Percentiles rank a stretch among this genome's conserved stretches.
Evolutionary conservation across 2,888 invertebrate species (phyloP).

Genomic region (Tachina grossa): DNA sequence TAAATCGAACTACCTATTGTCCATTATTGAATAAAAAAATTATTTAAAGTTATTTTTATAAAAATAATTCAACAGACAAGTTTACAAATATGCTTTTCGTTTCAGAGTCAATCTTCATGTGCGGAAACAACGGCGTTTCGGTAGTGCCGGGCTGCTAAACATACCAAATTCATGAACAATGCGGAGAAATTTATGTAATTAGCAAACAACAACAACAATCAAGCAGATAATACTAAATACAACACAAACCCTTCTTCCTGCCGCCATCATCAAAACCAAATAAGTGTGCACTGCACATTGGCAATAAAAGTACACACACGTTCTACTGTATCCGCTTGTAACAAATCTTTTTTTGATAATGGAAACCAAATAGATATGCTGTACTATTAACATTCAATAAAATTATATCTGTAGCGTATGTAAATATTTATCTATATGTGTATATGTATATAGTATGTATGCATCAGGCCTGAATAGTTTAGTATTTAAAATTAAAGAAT

Average conservation of each 20-base stretch:
- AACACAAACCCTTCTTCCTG: not conserved
- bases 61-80: not conserved
- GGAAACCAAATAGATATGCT: not conserved
- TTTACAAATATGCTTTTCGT: slow-evolving; percentile 2
- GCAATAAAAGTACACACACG: not conserved
- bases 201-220: not conserved
- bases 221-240: not conserved
- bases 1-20: too few species aligned
- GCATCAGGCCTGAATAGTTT: not conserved
- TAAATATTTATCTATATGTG: too few species aligned
- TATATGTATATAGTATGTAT: not conserved
- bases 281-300: not conserved
- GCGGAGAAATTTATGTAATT: slow-evolving; percentile 60
- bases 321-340: not conserved
- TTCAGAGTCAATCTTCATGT: slow-evolving; percentile 82
- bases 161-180: slow-evolving; percentile 54
- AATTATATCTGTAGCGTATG: not conserved
- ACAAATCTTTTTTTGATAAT: slow-evolving; percentile 7
- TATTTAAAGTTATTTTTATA: too few species aligned
- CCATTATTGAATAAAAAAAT: too few species aligned
- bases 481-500: not conserved
- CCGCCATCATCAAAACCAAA: not conserved
- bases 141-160: slow-evolving; percentile 77
- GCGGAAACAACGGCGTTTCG: slow-evolving; percentile 82
- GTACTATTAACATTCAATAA: not conserved